Evolutionary conservation across 2,797 vertebrate species (phyloP).

Genomic region (Channallabes apus): DNA sequence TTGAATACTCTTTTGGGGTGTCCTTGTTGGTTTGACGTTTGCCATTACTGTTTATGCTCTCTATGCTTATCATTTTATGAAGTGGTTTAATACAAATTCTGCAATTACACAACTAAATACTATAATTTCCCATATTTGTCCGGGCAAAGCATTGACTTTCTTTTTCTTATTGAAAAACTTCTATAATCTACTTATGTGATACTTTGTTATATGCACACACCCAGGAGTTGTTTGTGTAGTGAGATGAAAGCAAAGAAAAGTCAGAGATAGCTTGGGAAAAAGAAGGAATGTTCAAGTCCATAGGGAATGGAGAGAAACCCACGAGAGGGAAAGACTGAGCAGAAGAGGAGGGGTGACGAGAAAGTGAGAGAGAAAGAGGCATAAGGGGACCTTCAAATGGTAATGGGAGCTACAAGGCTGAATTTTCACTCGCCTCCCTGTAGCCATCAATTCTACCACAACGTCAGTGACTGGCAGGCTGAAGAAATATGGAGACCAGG

Average conservation of each 20-base stretch:
- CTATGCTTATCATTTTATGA: neutral
- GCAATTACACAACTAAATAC: neutral
- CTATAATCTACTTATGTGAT: neutral
- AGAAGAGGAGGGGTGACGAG: neutral
- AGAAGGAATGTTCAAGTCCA: conserved; percentile 71
- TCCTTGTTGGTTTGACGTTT: no score
- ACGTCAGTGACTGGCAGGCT: conserved; percentile 31
- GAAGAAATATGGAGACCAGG: conserved; percentile 24
- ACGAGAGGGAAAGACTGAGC: conserved; percentile 17
- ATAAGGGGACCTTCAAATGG: conserved; percentile 49
- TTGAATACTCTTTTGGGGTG: neutral
- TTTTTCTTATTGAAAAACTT: neutral
- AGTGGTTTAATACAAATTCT: neutral
- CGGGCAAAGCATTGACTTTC: neutral
- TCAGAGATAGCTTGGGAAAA: conserved; percentile 70
- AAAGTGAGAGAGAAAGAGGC: conserved; percentile 37
- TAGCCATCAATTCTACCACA: conserved; percentile 37
- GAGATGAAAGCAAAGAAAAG: conserved; percentile 68
- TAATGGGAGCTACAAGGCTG: conserved; percentile 37
- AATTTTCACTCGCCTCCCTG: conserved; percentile 1
- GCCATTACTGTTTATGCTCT: neutral
- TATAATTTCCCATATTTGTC: neutral
- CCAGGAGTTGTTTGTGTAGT: conserved; percentile 39
- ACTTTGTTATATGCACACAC: neutral
- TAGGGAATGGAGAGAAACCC: conserved; percentile 65